Conservation (phyloP, 2,113 vertebrate genomes). For the Lepus europaeus region DNA sequence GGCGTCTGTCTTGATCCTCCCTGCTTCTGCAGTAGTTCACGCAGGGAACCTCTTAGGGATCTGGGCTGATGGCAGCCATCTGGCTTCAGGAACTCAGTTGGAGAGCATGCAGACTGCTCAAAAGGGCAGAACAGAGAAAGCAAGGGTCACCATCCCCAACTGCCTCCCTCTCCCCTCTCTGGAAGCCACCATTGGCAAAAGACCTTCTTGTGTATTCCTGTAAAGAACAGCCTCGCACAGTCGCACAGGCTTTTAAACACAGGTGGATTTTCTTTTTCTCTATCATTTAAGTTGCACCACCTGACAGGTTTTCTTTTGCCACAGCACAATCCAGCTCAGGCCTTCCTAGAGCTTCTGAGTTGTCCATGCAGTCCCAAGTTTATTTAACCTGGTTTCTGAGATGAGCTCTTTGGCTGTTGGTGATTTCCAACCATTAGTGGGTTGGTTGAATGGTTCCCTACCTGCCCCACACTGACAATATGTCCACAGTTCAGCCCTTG, state of each 20-base stretch:
- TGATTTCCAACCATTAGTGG: not conserved
- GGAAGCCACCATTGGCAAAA: not conserved
- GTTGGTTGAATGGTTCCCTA: not conserved
- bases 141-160: not conserved
- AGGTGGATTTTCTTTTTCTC: not conserved
- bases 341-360: not conserved
- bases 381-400: too few relatives aligned
- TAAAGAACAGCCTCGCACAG: not conserved
- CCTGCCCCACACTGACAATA: not conserved
- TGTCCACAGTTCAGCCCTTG: too few relatives aligned
- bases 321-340: not conserved
- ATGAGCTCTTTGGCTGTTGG: not conserved
- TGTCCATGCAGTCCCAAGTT: rapidly evolving
- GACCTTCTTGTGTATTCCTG: not conserved
- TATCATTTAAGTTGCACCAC: not conserved
- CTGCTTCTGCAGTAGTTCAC: not conserved
- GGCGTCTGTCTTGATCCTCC: not conserved
- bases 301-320: too few relatives aligned
- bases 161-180: not conserved
- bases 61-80: not conserved
- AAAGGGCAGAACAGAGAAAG: not conserved
- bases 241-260: not conserved
- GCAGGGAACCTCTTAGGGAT: not conserved
- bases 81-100: not conserved
- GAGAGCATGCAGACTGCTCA: not conserved